phyloP scores from a whole-genome alignment of 2,113 vertebrate genomes.

The Sinocyclocheilus rhinocerous region DNA sequence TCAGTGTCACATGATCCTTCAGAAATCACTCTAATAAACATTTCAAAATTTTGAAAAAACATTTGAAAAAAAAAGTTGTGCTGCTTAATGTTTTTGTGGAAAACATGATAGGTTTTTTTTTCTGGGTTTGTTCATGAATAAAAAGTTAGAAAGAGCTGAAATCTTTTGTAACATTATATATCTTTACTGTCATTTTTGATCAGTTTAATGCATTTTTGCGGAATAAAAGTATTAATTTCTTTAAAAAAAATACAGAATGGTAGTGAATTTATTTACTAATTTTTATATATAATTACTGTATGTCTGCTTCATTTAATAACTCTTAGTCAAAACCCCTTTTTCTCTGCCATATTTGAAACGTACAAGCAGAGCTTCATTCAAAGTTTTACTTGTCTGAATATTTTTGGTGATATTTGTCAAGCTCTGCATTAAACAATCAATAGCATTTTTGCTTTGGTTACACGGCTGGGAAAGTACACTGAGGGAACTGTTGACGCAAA shows the following conservation, averaged over 20 bases:
- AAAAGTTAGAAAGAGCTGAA: background rate
- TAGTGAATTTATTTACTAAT: background rate
- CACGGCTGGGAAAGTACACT: background rate
- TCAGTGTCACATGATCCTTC: too few relatives aligned
- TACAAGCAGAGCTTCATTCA: background rate
- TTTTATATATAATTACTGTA: background rate
- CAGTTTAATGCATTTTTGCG: too few relatives aligned
- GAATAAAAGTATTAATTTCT: too few relatives aligned
- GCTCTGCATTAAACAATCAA: background rate
- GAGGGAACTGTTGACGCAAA: constrained; percentile 38
- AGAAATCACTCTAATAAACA: background rate
- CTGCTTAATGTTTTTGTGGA: background rate
- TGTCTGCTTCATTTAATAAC: too few relatives aligned
- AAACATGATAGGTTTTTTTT: too few relatives aligned
- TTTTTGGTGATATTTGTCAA: background rate
- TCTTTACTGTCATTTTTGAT: too few relatives aligned
- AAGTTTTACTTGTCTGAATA: too few relatives aligned
- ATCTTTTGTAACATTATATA: too few relatives aligned
- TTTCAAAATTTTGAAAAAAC: too few relatives aligned
- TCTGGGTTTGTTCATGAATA: too few relatives aligned
- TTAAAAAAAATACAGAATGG: background rate
- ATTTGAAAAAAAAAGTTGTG: background rate
- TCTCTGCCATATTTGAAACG: background rate
- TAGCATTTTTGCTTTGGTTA: constrained; percentile 3
- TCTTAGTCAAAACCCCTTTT: background rate